Percentiles rank a stretch among this genome's conserved stretches.
These are phyloP conservation scores for Molorchus minor DNA, from an alignment of 2,888 invertebrate genomes.

Conservation along the genomic window DNA sequence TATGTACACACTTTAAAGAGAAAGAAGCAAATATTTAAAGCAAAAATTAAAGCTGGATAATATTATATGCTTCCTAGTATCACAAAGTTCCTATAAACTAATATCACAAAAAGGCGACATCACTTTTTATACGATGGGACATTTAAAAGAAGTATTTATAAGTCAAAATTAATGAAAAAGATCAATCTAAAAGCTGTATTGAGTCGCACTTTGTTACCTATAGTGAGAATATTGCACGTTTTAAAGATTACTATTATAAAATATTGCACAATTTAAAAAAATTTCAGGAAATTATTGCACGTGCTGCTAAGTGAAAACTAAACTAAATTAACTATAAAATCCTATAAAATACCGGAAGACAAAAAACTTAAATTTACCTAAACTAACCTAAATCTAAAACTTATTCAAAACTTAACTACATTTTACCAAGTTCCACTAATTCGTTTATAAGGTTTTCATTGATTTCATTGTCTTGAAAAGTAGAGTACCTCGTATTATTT, in stretches of 20 bases:
- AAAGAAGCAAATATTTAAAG: constrained; percentile 14
- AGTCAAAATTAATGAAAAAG: too few species aligned
- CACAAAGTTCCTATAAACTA: constrained; percentile 10
- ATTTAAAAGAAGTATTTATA: too few species aligned
- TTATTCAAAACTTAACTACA: constrained; percentile 35
- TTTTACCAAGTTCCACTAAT: constrained; percentile 66
- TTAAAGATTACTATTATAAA: constrained; percentile 38
- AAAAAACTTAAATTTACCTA: too few species aligned
- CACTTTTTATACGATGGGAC: too few species aligned
- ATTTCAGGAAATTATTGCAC: too few species aligned
- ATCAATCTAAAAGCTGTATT: too few species aligned
- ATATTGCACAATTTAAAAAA: too few species aligned
- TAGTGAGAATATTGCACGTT: constrained; percentile 33
- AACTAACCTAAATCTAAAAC: constrained; percentile 22
- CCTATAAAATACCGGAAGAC: constrained; percentile 20
- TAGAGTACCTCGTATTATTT: constrained; percentile 58
- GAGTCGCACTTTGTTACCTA: too few species aligned
- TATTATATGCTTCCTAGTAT: constrained; percentile 11
- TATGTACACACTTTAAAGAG: constrained; percentile 36
- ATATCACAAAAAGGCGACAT: constrained; percentile 28
- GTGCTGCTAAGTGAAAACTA: too few species aligned
- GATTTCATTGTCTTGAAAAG: constrained; percentile 60
- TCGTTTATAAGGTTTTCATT: constrained; percentile 70
- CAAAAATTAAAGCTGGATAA: constrained; percentile 13
- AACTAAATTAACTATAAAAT: too few species aligned